A percentile compares a stretch with the other conserved stretches of the same genome.
Evolutionary conservation across 2,113 vertebrate genomes (phyloP).

Genomic region (Cheirogaleus medius): DNA sequence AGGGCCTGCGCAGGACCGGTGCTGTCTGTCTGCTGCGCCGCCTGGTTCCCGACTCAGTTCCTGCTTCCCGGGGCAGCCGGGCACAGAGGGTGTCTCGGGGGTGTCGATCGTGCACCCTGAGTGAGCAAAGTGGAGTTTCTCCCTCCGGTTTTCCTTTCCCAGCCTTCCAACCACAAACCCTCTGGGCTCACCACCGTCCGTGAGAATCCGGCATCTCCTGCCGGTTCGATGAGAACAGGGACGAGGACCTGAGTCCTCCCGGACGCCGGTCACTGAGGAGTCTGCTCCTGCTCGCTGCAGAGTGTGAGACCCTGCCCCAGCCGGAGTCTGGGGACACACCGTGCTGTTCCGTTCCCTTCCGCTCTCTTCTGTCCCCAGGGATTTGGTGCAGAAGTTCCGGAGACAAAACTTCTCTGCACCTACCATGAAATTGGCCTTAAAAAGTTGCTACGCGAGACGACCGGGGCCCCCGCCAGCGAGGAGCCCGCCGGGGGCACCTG

Average conservation of each 20-base stretch:
- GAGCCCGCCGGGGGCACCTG: neutral
- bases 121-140: neutral
- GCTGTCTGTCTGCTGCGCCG: neutral
- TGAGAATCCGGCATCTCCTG: neutral
- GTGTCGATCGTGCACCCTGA: too few species aligned
- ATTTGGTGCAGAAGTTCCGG: neutral
- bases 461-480: neutral
- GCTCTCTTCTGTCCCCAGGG: neutral
- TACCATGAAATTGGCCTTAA: neutral
- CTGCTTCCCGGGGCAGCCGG: neutral
- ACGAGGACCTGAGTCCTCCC: neutral
- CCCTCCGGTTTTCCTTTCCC: neutral
- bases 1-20: too few species aligned
- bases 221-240: neutral
- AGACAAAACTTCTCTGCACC: neutral
- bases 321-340: neutral
- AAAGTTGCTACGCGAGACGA: accelerated
- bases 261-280: neutral
- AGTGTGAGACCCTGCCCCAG: neutral
- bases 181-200: neutral
- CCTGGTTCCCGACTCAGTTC: too few species aligned
- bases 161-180: neutral
- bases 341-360: neutral
- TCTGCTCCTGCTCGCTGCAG: neutral
- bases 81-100: accelerated